A percentile compares a stretch with the other conserved stretches of the same genome.
phyloP scores from a whole-genome alignment of 2,797 vertebrate species.

The Enteromius treurensis region DNA sequence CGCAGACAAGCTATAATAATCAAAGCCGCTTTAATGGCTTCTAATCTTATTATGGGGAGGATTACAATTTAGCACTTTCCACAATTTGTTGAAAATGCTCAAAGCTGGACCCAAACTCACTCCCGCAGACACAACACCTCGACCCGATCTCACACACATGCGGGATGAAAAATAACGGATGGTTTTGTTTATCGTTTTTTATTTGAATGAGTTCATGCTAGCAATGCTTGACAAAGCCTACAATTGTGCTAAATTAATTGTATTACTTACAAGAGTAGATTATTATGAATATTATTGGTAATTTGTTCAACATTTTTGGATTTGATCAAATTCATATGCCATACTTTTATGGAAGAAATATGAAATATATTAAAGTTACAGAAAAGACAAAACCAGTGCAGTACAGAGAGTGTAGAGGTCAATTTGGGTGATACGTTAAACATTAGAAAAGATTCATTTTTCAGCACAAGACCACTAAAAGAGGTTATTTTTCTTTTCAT shows the following conservation, averaged over 20 bases:
- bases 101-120: background rate
- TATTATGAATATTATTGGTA: background rate
- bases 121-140: background rate
- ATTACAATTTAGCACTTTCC: constrained; percentile 21
- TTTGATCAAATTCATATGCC: background rate
- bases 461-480: background rate
- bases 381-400: background rate
- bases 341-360: background rate
- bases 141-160: background rate
- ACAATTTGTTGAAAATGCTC: background rate
- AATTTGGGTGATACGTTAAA: background rate
- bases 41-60: constrained; percentile 30
- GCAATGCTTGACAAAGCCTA: background rate
- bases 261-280: background rate
- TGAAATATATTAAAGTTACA: background rate
- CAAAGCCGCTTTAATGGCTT: constrained; percentile 34
- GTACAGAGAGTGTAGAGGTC: background rate
- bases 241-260: background rate
- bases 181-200: background rate
- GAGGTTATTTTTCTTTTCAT: background rate
- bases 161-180: background rate
- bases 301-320: background rate
- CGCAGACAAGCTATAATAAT: constrained; percentile 23
- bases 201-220: background rate
- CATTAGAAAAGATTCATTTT: background rate